These are phyloP conservation scores for Melieria omissa DNA, from an alignment of 2,888 invertebrate genomes.

Conservation along the genomic window DNA sequence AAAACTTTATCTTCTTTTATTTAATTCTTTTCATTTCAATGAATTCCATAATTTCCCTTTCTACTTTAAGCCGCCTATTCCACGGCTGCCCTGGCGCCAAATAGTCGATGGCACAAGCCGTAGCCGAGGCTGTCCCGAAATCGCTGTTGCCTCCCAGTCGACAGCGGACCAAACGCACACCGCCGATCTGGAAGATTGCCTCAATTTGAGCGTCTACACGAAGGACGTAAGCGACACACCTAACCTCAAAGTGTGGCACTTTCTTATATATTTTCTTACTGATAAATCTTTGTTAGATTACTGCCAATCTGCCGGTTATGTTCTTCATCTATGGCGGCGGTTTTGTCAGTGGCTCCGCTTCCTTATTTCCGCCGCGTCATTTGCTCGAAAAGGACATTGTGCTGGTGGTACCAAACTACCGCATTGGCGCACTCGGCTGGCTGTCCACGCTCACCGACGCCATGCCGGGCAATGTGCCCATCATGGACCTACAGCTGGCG, in stretches of 20 bases:
- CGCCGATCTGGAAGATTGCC: slow-evolving; percentile 62
- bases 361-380: slow-evolving; percentile 63
- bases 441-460: slow-evolving; percentile 67
- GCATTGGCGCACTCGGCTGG: slow-evolving; percentile 69
- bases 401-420: slow-evolving; percentile 68
- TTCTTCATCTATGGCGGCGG: slow-evolving; percentile 68
- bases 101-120: slow-evolving; percentile 53
- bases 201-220: slow-evolving; percentile 63
- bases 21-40: too few relatives aligned
- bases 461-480: slow-evolving; percentile 70
- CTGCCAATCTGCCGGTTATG: slow-evolving; percentile 64
- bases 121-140: slow-evolving; percentile 62
- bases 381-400: slow-evolving; percentile 68
- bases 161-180: too few relatives aligned
- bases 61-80: slow-evolving; percentile 53
- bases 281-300: slow-evolving; percentile 47
- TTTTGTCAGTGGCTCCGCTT: slow-evolving; percentile 63
- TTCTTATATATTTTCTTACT: not conserved
- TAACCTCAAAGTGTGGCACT: not conserved
- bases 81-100: slow-evolving; percentile 58
- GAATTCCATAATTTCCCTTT: not conserved
- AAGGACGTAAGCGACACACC: slow-evolving; percentile 56
- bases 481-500: slow-evolving; percentile 68
- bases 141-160: slow-evolving; percentile 47
- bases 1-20: too few relatives aligned